These are phyloP conservation scores for Thereva nobilitata DNA, from an alignment of 2,888 invertebrate genomes.

Conservation along the genomic window DNA sequence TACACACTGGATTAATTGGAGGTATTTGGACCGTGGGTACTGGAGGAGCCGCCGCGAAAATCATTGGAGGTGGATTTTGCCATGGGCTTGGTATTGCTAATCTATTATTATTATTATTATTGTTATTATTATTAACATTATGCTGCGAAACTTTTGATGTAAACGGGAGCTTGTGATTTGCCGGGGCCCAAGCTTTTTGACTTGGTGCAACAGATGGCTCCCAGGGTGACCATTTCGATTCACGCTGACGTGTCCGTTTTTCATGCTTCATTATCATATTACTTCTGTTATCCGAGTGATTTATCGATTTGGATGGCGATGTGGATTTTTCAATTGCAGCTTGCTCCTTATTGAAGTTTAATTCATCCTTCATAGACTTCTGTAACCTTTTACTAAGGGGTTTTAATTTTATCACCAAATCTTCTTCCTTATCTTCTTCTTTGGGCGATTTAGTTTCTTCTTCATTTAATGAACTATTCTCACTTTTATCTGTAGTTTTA, in stretches of 20 bases:
- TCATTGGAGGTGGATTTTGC: slow-evolving; percentile 42
- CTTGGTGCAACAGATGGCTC: not conserved
- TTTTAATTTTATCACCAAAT: too few species aligned
- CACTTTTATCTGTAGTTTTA: slow-evolving; percentile 49
- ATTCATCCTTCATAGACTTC: too few species aligned
- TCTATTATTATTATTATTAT: slow-evolving; percentile 32
- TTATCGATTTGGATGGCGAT: slow-evolving; percentile 21
- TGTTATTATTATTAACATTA: slow-evolving; percentile 11
- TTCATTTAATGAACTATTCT: slow-evolving; percentile 46
- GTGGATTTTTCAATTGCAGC: slow-evolving; percentile 37
- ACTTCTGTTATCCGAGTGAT: slow-evolving; percentile 5
- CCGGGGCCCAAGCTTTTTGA: slow-evolving; percentile 14
- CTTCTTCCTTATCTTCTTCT: slow-evolving; percentile 14
- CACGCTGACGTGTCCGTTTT: slow-evolving; percentile 32
- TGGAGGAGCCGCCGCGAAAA: slow-evolving; percentile 32
- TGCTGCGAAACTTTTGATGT: slow-evolving; percentile 40
- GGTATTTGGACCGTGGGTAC: slow-evolving; percentile 22
- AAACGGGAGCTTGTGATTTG: slow-evolving; percentile 11
- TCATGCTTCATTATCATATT: slow-evolving; percentile 27
- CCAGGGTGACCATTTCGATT: slow-evolving; percentile 39
- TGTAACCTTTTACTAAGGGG: too few species aligned
- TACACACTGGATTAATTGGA: slow-evolving; percentile 44
- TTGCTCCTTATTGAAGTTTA: slow-evolving; percentile 31
- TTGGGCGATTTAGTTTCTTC: slow-evolving; percentile 51
- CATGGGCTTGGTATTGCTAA: slow-evolving; percentile 42